Percentiles rank a stretch among this genome's conserved stretches.
Evolutionary conservation across 2,888 invertebrate species (phyloP).

Genomic region (Ariolimax columbianus): DNA sequence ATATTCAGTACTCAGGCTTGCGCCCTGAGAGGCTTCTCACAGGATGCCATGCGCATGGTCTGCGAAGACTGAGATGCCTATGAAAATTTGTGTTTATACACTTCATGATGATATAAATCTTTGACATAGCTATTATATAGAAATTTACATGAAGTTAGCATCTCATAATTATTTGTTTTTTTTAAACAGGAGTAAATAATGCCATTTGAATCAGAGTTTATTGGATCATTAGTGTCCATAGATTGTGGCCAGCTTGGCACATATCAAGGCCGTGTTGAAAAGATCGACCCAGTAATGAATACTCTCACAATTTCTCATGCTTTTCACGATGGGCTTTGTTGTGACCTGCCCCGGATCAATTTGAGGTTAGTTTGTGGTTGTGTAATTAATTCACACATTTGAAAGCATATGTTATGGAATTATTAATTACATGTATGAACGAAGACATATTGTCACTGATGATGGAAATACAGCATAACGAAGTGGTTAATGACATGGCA

Average conservation of each 20-base stretch:
- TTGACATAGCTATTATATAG: too few species aligned
- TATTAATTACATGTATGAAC: too few species aligned
- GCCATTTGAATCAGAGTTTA: slow-evolving; percentile 79
- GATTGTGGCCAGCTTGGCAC: slow-evolving; percentile 88
- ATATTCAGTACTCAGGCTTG: too few species aligned
- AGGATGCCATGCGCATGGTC: too few species aligned
- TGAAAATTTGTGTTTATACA: too few species aligned
- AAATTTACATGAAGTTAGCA: too few species aligned
- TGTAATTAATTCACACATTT: neutral
- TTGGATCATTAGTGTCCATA: slow-evolving; percentile 90
- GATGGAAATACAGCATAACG: too few species aligned
- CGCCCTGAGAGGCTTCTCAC: too few species aligned
- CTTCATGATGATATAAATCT: too few species aligned
- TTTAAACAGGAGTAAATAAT: neutral
- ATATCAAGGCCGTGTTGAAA: slow-evolving; percentile 88
- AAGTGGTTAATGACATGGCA: too few species aligned
- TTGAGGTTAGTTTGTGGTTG: slow-evolving; percentile 81
- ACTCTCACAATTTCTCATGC: slow-evolving; percentile 87
- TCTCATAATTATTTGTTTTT: neutral
- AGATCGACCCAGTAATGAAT: slow-evolving; percentile 84
- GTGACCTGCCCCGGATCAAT: slow-evolving; percentile 83
- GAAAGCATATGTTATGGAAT: neutral
- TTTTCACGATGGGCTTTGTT: slow-evolving; percentile 89
- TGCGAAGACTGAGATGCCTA: too few species aligned
- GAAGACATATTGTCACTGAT: too few species aligned